Evolutionary conservation across 2,888 invertebrate species (phyloP).

Genomic region (Invenusta paracnida): DNA sequence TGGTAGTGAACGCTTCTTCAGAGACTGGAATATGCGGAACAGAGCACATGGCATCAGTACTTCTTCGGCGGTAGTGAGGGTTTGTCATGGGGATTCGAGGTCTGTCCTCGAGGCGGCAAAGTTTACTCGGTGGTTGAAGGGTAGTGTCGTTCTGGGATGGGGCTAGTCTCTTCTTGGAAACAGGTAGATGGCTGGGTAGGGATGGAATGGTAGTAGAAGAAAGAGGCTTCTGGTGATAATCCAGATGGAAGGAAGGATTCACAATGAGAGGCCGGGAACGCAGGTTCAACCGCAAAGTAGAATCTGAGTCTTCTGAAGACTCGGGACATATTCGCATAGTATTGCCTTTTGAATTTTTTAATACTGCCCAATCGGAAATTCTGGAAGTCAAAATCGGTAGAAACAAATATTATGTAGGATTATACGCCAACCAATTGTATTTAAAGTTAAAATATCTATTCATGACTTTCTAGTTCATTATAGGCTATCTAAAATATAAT

Average conservation of each 20-base stretch:
- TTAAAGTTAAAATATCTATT: too few relatives aligned
- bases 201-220: background rate
- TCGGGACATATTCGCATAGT: too few relatives aligned
- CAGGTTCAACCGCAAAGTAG: background rate
- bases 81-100: background rate
- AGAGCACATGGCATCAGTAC: background rate
- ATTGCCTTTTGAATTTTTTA: too few relatives aligned
- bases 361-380: too few relatives aligned
- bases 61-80: background rate
- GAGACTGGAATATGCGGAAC: background rate
- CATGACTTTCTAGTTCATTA: too few relatives aligned
- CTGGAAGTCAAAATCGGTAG: too few relatives aligned
- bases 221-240: background rate
- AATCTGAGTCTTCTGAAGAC: background rate
- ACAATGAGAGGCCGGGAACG: background rate
- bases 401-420: too few relatives aligned
- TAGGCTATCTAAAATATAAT: too few relatives aligned
- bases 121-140: background rate
- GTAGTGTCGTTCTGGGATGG: background rate
- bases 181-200: too few relatives aligned
- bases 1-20: background rate
- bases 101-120: background rate
- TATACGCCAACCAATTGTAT: too few relatives aligned
- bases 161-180: background rate
- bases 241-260: background rate